Percentiles rank a stretch among this genome's conserved stretches.
phyloP scores from a whole-genome alignment of 1,140 invertebrate genomes.

The Zaprionus kolodkinae region DNA sequence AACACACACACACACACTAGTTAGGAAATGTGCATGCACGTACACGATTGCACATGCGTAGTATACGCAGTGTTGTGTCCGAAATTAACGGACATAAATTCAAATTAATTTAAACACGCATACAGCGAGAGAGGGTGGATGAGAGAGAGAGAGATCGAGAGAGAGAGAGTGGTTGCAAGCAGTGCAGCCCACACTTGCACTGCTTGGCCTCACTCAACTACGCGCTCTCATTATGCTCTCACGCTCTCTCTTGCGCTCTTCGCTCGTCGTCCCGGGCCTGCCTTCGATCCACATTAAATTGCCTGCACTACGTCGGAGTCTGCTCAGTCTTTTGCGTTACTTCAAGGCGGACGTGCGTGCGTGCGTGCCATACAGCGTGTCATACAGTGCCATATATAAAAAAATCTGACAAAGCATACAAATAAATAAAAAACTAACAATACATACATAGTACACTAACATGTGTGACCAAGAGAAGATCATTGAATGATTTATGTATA shows the following conservation, averaged over 20 bases:
- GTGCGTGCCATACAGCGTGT: constrained; percentile 16
- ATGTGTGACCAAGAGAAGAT: constrained; percentile 30
- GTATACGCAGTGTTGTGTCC: constrained; percentile 1
- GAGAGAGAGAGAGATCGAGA: not conserved
- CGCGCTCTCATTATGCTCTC: constrained; percentile 16
- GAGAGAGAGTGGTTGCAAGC: not conserved
- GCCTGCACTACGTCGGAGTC: constrained; percentile 15
- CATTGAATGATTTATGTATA: constrained; percentile 21
- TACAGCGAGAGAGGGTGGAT: constrained; percentile 1
- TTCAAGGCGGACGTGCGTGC: constrained; percentile 59
- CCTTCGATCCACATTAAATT: constrained; percentile 48
- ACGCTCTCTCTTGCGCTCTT: not conserved
- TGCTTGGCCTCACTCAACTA: constrained; percentile 14
- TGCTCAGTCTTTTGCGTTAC: constrained; percentile 66
- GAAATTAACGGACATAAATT: constrained; percentile 78
- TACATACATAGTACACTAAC: constrained; percentile 27
- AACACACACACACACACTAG: constrained; percentile 4
- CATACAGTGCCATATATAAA: constrained; percentile 12
- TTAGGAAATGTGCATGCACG: not conserved
- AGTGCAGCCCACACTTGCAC: constrained; percentile 6
- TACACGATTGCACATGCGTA: not conserved
- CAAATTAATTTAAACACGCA: constrained; percentile 65
- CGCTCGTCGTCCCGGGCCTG: not conserved
- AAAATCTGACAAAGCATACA: constrained; percentile 21
- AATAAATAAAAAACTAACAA: constrained; percentile 14